phyloP scores from a whole-genome alignment of 1,140 invertebrate genomes.

The Theocolax elegans region DNA sequence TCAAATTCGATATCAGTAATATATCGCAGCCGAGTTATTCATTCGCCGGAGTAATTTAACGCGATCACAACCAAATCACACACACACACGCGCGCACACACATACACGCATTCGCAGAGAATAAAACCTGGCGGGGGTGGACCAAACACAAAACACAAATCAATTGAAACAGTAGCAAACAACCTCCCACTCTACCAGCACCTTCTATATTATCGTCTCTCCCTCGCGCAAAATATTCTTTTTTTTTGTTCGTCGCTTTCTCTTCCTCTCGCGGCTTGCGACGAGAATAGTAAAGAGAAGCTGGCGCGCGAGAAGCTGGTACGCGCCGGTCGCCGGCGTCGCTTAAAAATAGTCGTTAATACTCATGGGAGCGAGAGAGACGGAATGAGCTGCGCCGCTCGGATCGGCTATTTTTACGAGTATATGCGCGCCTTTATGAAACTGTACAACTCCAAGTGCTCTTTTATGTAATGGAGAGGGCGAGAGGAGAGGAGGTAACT shows the following conservation, averaged over 20 bases:
- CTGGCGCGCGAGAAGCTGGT: neutral
- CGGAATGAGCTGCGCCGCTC: slow-evolving; percentile 1
- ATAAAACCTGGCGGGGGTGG: too few relatives aligned
- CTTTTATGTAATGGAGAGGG: slow-evolving; percentile 21
- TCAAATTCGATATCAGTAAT: too few relatives aligned
- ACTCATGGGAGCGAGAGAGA: neutral
- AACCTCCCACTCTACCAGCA: too few relatives aligned
- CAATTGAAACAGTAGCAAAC: too few relatives aligned
- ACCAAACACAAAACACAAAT: too few relatives aligned
- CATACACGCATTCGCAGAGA: too few relatives aligned
- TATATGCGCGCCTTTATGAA: neutral
- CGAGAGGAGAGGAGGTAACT: neutral
- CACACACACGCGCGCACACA: too few relatives aligned
- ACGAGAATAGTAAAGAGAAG: slow-evolving; percentile 17
- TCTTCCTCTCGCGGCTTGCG: neutral
- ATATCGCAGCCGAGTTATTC: too few relatives aligned
- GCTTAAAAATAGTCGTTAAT: slow-evolving; percentile 40
- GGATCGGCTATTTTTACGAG: slow-evolving; percentile 37
- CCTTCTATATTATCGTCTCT: neutral
- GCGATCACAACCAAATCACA: too few relatives aligned
- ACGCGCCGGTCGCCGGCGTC: neutral
- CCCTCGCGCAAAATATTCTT: neutral
- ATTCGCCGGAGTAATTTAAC: too few relatives aligned
- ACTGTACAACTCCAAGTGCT: neutral
- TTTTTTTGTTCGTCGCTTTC: neutral